These are phyloP conservation scores for Ceyx cyanopectus DNA, from an alignment of 2,113 vertebrate species.

Conservation along the genomic window DNA sequence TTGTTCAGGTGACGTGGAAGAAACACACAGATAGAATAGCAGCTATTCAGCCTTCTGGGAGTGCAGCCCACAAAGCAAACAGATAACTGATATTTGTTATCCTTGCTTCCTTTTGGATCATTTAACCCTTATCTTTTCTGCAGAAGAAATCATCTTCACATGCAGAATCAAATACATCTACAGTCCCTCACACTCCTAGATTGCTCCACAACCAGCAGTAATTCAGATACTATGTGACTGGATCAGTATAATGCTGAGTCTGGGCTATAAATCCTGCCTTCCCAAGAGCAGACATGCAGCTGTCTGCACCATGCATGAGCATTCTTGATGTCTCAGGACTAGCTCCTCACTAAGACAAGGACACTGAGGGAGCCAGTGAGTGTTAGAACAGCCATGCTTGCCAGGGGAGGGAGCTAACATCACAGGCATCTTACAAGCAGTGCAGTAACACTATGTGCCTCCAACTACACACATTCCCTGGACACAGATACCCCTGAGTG, in stretches of 20 bases:
- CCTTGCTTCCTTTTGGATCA: background rate
- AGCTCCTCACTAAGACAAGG: background rate
- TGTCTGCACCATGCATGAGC: background rate
- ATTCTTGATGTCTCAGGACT: background rate
- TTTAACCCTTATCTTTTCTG: background rate
- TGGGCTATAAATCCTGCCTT: background rate
- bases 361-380: background rate
- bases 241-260: background rate
- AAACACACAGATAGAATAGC: background rate
- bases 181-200: background rate
- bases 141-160: background rate
- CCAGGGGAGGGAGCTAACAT: background rate
- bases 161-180: background rate
- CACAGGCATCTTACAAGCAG: fast-evolving
- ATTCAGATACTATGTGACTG: background rate
- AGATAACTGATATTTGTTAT: background rate
- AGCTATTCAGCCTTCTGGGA: background rate
- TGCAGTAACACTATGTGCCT: background rate
- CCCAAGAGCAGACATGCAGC: background rate
- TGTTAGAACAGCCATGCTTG: background rate
- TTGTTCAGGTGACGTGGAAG: background rate
- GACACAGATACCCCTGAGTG: background rate
- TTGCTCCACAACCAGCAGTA: background rate
- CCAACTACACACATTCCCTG: background rate
- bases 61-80: background rate